Evolutionary conservation across 2,797 vertebrate species (phyloP).

Genomic region (Leptoclinus maculatus): DNA sequence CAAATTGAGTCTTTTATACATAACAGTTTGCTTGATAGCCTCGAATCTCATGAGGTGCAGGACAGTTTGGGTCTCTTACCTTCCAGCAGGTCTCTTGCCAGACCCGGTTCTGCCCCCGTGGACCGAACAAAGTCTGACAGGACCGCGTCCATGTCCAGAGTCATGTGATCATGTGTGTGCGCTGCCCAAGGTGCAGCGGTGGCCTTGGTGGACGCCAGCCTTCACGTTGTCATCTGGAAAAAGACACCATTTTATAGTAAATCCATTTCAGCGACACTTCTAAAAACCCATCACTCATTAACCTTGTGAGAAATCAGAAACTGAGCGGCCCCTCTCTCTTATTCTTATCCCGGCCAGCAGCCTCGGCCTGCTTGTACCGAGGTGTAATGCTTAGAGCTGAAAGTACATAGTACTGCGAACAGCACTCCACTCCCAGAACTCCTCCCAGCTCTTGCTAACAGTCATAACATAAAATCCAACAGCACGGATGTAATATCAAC

Average conservation of each 20-base stretch:
- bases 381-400: constrained; percentile 52
- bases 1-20: not conserved
- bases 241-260: constrained; percentile 2
- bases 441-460: constrained; percentile 61
- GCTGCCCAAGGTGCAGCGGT: constrained; percentile 92
- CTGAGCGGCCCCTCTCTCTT: constrained; percentile 2
- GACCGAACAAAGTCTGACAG: constrained; percentile 99
- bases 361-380: constrained; percentile 35
- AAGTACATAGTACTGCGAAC: constrained; percentile 45
- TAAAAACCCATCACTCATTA: constrained; percentile 17
- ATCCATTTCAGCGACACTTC: constrained; percentile 21
- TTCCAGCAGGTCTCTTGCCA: constrained; percentile 99
- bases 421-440: constrained; percentile 56
- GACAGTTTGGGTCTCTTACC: constrained; percentile 83
- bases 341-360: constrained; percentile 40
- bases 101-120: constrained; percentile 99
- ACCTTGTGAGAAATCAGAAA: constrained; percentile 24
- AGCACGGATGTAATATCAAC: constrained; percentile 64
- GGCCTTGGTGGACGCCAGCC: constrained; percentile 88
- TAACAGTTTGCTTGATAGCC: too few relatives aligned
- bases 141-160: constrained; percentile 99
- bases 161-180: constrained; percentile 96
- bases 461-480: constrained; percentile 66
- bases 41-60: not conserved
- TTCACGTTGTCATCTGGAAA: constrained; percentile 93